phyloP scores from a whole-genome alignment of 2,888 invertebrate genomes.

The Watsonalla binaria region DNA sequence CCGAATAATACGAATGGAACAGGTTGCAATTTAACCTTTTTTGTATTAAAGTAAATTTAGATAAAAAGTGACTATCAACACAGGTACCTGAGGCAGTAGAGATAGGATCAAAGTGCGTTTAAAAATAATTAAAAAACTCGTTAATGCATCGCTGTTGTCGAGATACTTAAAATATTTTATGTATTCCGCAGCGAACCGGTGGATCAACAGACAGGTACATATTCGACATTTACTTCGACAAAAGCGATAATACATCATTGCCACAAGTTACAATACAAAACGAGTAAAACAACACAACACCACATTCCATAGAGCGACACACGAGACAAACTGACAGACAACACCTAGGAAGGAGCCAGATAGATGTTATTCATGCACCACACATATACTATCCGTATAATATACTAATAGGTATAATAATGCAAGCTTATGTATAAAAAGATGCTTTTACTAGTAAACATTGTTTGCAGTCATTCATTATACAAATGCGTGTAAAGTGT shows the following conservation, averaged over 20 bases:
- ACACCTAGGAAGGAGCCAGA: slow-evolving; percentile 44
- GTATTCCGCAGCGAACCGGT: no score
- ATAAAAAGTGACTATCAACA: no score
- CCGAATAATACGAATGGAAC: no score
- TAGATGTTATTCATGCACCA: slow-evolving; percentile 80
- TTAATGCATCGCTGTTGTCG: not conserved
- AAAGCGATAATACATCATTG: slow-evolving; percentile 53
- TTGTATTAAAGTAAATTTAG: no score
- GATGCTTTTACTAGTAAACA: no score
- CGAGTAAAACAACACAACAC: slow-evolving; percentile 59
- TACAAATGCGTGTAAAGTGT: no score
- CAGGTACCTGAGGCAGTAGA: not conserved
- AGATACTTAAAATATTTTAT: not conserved
- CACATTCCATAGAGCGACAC: slow-evolving; percentile 56
- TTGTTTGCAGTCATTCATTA: no score
- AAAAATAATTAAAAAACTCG: not conserved
- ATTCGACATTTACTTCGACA: slow-evolving; percentile 39
- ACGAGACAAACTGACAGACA: slow-evolving; percentile 32
- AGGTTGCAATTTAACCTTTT: no score
- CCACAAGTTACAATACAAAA: slow-evolving; percentile 32
- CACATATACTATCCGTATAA: slow-evolving; percentile 14
- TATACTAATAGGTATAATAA: no score
- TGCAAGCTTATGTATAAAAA: no score
- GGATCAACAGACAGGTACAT: no score
- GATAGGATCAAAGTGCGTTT: not conserved